A percentile compares a stretch with the other conserved stretches of the same genome.
These are phyloP conservation scores for Eilema depressum DNA, from an alignment of 2,888 invertebrate genomes.

Conservation along the genomic window DNA sequence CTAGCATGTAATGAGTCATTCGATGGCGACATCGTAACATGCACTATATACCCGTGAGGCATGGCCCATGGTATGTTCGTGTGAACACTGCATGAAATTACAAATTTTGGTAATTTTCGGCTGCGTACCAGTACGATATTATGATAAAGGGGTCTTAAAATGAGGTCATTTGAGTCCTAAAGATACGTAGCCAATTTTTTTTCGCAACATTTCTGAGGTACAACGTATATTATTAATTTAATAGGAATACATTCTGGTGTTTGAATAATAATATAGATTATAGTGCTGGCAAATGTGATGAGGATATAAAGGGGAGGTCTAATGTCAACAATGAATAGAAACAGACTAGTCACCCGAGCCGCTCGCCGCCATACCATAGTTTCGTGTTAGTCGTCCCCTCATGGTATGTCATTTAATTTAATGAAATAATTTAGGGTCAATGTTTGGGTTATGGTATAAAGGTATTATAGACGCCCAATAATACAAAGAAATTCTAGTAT, in stretches of 20 bases:
- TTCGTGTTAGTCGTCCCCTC: not conserved
- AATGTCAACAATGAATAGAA: not conserved
- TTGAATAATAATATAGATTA: not conserved
- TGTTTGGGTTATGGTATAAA: not conserved
- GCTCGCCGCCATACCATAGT: not conserved
- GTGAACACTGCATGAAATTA: constrained; percentile 25
- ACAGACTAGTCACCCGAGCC: not conserved
- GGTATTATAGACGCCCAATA: not conserved
- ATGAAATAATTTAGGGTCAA: not conserved
- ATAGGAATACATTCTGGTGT: not conserved
- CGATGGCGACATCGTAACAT: constrained; percentile 61
- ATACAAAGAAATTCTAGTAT: not conserved
- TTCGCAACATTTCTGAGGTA: not conserved
- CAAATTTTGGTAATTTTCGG: not conserved
- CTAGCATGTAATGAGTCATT: constrained; percentile 45
- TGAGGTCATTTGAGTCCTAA: no score
- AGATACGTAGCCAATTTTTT: no score
- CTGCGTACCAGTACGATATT: no score
- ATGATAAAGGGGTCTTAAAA: no score
- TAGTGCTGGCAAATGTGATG: not conserved
- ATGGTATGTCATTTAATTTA: not conserved
- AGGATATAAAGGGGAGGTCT: not conserved
- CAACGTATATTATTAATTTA: not conserved
- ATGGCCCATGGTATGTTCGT: constrained; percentile 41
- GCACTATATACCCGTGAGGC: constrained; percentile 36